A percentile compares a stretch with the other conserved stretches of the same genome.
Evolutionary conservation across 2,113 vertebrate genomes (phyloP).

Genomic region (Ranitomeya variabilis): DNA sequence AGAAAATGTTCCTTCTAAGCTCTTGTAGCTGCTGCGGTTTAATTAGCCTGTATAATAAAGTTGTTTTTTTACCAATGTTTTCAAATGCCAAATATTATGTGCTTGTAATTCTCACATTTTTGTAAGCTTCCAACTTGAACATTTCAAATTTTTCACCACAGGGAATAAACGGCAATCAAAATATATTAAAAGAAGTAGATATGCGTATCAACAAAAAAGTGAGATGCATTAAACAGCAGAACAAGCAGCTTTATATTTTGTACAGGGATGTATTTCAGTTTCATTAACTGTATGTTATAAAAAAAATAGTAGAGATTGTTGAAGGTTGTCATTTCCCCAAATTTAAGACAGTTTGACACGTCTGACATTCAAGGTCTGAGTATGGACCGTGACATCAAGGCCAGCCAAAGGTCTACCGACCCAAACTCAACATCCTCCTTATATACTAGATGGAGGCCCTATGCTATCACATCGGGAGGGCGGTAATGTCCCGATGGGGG

Average conservation of each 20-base stretch:
- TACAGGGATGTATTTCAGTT: too few relatives aligned
- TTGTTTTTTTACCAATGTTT: conserved; percentile 19
- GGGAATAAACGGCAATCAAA: neutral
- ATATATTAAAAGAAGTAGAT: neutral
- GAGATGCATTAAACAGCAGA: neutral
- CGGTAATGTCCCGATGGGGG: too few relatives aligned
- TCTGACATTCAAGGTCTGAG: too few relatives aligned
- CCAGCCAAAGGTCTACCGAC: too few relatives aligned
- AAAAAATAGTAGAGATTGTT: neutral
- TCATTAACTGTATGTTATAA: too few relatives aligned
- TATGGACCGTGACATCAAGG: too few relatives aligned
- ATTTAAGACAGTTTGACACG: too few relatives aligned
- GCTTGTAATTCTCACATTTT: neutral
- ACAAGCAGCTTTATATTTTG: neutral
- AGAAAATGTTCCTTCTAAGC: conserved; percentile 16
- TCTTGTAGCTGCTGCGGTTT: conserved; percentile 1
- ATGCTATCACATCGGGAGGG: too few relatives aligned
- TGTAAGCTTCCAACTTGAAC: neutral
- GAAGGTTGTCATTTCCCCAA: neutral
- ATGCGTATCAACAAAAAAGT: neutral
- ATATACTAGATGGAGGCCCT: too few relatives aligned
- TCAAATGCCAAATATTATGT: neutral
- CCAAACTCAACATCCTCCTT: too few relatives aligned
- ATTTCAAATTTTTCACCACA: neutral
- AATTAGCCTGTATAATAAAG: conserved; percentile 30